phyloP scores from a whole-genome alignment of 2,888 invertebrate genomes.

The Nomada flava region DNA sequence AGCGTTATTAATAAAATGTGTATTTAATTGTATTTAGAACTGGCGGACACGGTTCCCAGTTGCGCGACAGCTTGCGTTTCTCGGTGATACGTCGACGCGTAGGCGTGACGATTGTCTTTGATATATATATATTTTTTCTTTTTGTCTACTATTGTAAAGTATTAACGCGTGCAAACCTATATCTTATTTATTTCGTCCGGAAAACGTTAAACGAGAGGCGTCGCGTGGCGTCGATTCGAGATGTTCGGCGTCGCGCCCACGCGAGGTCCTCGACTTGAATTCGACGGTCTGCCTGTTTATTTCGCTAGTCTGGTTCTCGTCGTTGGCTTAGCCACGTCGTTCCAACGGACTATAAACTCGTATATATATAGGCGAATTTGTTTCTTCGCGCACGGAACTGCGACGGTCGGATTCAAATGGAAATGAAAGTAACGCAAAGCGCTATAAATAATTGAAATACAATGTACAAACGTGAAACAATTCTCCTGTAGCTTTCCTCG shows the following conservation, averaged over 20 bases:
- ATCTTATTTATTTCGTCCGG: conserved; percentile 70
- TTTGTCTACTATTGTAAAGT: conserved; percentile 63
- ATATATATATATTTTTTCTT: background rate
- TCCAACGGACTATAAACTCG: background rate
- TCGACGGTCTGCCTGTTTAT: conserved; percentile 52
- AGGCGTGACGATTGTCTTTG: background rate
- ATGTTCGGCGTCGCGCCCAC: conserved; percentile 7
- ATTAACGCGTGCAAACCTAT: conserved; percentile 63
- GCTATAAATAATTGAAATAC: conserved; percentile 58
- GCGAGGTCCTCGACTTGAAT: conserved; percentile 55
- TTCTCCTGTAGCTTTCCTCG: conserved; percentile 65
- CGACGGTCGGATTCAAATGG: conserved; percentile 60
- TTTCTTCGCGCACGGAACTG: background rate
- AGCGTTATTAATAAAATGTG: conserved; percentile 42
- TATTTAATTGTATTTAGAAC: conserved; percentile 62
- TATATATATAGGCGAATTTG: background rate
- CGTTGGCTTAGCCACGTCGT: background rate
- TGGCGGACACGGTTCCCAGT: conserved; percentile 1
- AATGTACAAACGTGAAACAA: conserved; percentile 68
- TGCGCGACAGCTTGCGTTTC: conserved; percentile 27
- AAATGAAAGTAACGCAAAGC: conserved; percentile 58
- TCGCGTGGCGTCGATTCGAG: conserved; percentile 33
- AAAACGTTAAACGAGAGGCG: conserved; percentile 29
- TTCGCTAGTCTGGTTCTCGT: background rate
- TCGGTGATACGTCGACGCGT: conserved; percentile 24